A percentile compares a stretch with the other conserved stretches of the same genome.
Evolutionary conservation across 2,113 vertebrate species (phyloP).

Genomic region (Telmatochromis brichardi): DNA sequence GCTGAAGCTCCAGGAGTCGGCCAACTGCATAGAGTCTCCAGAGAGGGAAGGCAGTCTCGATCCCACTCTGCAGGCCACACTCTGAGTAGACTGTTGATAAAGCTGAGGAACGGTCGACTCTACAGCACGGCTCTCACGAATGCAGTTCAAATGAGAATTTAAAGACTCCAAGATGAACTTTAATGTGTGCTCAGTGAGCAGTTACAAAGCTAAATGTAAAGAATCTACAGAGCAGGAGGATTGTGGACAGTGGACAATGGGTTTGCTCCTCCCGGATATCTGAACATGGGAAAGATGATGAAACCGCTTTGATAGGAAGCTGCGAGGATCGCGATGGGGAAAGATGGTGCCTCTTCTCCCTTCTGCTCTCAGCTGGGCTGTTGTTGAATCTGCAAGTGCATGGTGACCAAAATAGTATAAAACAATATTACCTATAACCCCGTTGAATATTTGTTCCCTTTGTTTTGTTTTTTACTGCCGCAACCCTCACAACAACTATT

Average conservation of each 20-base stretch:
- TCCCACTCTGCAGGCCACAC: slow-evolving; percentile 80
- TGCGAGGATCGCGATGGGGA: slow-evolving; percentile 4
- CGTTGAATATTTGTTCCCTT: not conserved
- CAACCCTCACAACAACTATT: not conserved
- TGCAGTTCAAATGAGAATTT: slow-evolving; percentile 14
- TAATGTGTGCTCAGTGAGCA: slow-evolving; percentile 48
- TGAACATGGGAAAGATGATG: slow-evolving; percentile 18
- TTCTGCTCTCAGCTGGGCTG: slow-evolving; percentile 31
- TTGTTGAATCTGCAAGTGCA: slow-evolving; percentile 66
- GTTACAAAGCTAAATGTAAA: slow-evolving; percentile 27
- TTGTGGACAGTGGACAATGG: slow-evolving; percentile 6
- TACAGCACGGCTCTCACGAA: not conserved
- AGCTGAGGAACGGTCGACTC: not conserved
- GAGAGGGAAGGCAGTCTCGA: slow-evolving; percentile 84
- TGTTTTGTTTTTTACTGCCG: not conserved
- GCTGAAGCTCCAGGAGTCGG: slow-evolving; percentile 95
- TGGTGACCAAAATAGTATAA: slow-evolving; percentile 59
- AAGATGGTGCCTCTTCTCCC: slow-evolving; percentile 21
- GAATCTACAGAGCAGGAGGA: not conserved
- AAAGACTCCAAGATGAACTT: slow-evolving; percentile 30
- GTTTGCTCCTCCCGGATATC: slow-evolving; percentile 13
- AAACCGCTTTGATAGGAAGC: slow-evolving; percentile 15
- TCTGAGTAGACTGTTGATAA: slow-evolving; percentile 39
- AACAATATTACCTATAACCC: slow-evolving; percentile 42
- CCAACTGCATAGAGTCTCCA: slow-evolving; percentile 94